phyloP scores from a whole-genome alignment of 2,797 vertebrate genomes.

The Anniella stebbinsi region DNA sequence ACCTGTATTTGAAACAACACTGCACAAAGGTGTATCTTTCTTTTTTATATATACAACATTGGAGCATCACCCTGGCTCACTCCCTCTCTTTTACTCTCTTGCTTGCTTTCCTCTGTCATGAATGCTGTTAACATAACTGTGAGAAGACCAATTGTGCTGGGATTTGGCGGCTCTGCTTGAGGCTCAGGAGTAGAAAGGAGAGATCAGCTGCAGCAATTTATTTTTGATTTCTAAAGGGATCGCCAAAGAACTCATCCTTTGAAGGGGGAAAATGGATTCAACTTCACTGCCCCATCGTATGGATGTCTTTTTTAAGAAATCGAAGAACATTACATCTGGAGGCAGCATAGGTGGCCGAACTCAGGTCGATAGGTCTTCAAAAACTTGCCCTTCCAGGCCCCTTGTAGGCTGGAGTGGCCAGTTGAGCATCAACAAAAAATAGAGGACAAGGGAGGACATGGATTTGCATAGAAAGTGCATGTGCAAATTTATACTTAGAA shows the following conservation, averaged over 20 bases:
- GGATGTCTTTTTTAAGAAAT: constrained; percentile 49
- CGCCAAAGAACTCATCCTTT: constrained; percentile 54
- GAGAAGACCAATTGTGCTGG: constrained; percentile 21
- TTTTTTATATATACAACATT: background rate
- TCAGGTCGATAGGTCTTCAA: constrained; percentile 39
- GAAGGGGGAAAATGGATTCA: constrained; percentile 49
- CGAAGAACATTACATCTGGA: constrained; percentile 37
- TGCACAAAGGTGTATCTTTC: background rate
- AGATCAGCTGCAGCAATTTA: constrained; percentile 50
- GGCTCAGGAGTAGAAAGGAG: constrained; percentile 42
- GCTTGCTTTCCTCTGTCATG: background rate
- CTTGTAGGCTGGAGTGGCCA: constrained; percentile 7
- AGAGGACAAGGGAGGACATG: background rate
- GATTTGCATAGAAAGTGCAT: background rate
- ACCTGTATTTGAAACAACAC: background rate
- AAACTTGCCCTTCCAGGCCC: constrained; percentile 36
- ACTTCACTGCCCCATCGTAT: constrained; percentile 54
- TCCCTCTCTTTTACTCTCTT: background rate
- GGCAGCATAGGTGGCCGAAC: constrained; percentile 40
- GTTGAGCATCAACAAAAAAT: too few species aligned
- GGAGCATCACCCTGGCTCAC: background rate
- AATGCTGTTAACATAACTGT: constrained; percentile 1
- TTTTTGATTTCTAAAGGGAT: constrained; percentile 60
- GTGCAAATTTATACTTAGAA: background rate
- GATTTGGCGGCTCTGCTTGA: constrained; percentile 1